Conservation (phyloP, 1,140 invertebrate species). For the Drosophila micromelanica region DNA sequence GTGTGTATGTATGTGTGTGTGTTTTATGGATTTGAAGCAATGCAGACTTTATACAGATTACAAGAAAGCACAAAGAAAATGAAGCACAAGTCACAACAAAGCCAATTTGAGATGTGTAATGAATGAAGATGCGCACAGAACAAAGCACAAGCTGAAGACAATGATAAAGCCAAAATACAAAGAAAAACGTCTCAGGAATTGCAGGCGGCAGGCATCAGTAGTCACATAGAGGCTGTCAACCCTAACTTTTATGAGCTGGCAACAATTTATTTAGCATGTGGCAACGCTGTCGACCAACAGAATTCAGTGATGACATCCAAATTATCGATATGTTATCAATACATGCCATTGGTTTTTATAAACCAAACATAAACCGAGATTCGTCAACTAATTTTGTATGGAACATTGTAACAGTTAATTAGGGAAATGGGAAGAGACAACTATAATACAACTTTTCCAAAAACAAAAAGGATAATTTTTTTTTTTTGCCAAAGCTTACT, state of each 20-base stretch:
- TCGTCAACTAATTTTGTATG: no score
- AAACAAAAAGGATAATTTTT: no score
- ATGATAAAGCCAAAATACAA: slow-evolving; percentile 37
- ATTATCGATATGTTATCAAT: slow-evolving; percentile 22
- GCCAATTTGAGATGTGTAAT: slow-evolving; percentile 48
- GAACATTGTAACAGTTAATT: no score
- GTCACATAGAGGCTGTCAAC: slow-evolving; percentile 21
- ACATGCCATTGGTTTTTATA: no score
- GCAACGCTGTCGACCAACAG: background rate
- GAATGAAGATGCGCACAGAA: slow-evolving; percentile 34
- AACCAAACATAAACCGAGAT: no score
- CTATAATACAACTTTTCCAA: no score
- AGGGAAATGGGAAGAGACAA: no score
- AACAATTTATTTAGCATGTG: slow-evolving; percentile 4
- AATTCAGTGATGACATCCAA: background rate
- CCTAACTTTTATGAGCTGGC: background rate
- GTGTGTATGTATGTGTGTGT: slow-evolving; percentile 6
- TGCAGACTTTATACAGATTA: slow-evolving; percentile 77
- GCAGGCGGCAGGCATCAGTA: slow-evolving; percentile 5
- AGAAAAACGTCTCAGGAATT: slow-evolving; percentile 27
- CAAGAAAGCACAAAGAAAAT: slow-evolving; percentile 40
- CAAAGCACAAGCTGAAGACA: slow-evolving; percentile 25
- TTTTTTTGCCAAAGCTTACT: no score
- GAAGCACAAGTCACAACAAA: slow-evolving; percentile 45
- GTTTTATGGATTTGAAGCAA: slow-evolving; percentile 68